Percentiles rank a stretch among this genome's conserved stretches.
Evolutionary conservation across 2,797 vertebrate genomes (phyloP).

Genomic region (Gadopsis bispinosus): DNA sequence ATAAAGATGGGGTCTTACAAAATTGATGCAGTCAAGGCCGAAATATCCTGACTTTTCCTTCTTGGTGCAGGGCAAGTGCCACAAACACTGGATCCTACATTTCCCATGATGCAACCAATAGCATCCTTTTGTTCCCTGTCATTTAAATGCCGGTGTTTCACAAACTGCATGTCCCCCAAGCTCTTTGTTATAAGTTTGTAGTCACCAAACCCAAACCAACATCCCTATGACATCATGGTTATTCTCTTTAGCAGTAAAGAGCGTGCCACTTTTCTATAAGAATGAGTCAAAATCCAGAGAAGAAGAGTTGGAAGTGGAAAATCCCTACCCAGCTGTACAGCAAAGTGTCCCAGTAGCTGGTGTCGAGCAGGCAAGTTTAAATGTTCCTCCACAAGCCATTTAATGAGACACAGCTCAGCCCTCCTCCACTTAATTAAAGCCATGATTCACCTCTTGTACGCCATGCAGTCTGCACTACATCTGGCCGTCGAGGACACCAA

Average conservation of each 20-base stretch:
- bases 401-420: conserved; percentile 61
- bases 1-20: too few relatives aligned
- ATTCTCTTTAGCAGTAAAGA: too few relatives aligned
- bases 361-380: conserved; percentile 42
- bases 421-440: conserved; percentile 73
- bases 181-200: too few relatives aligned
- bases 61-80: neutral
- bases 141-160: too few relatives aligned
- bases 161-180: too few relatives aligned
- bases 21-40: neutral
- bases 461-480: conserved; percentile 48
- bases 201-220: neutral
- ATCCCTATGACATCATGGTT: neutral
- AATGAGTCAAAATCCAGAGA: conserved; percentile 34
- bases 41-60: neutral
- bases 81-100: too few relatives aligned
- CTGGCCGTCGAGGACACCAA: conserved; percentile 34
- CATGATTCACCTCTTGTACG: conserved; percentile 66
- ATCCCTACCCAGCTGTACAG: conserved; percentile 43
- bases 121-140: too few relatives aligned
- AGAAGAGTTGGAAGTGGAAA: conserved; percentile 49
- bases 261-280: too few relatives aligned
- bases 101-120: too few relatives aligned
- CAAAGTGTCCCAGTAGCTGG: conserved; percentile 54
- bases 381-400: conserved; percentile 56